Percentiles rank a stretch among this genome's conserved stretches.
Conservation (phyloP, 2,888 invertebrate species). For the Lordiphosa andalusiaca region DNA sequence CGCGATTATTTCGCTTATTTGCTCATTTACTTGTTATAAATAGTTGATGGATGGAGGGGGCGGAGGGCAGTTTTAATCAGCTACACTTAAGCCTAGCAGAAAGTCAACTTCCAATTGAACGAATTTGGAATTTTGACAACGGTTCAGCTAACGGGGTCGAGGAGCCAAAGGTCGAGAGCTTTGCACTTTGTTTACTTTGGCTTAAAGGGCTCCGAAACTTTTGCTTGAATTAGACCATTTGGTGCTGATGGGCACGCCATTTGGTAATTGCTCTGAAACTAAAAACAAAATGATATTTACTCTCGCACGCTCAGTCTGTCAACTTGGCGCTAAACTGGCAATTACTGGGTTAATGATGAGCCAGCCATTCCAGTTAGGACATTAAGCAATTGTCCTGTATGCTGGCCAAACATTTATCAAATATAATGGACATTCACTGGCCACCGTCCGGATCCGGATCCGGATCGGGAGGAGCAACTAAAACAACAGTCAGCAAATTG, state of each 20-base stretch:
- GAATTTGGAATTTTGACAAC: conserved; percentile 60
- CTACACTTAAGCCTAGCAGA: conserved; percentile 18
- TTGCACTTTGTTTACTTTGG: conserved; percentile 38
- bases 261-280: conserved; percentile 37
- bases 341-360: conserved; percentile 65
- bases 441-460: conserved; percentile 13
- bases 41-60: conserved; percentile 24
- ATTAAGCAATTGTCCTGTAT: conserved; percentile 47
- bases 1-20: conserved; percentile 40
- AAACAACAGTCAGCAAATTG: conserved; percentile 67
- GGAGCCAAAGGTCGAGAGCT: conserved; percentile 28
- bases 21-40: conserved; percentile 22
- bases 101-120: conserved; percentile 53
- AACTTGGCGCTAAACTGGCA: conserved; percentile 64
- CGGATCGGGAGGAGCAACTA: conserved; percentile 35
- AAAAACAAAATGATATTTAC: conserved; percentile 52
- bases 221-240: conserved; percentile 14
- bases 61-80: conserved; percentile 45
- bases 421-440: conserved; percentile 66
- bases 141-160: conserved; percentile 15
- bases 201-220: conserved; percentile 7
- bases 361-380: conserved; percentile 43
- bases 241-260: conserved; percentile 36
- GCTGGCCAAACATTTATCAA: conserved; percentile 58
- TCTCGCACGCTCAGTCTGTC: conserved; percentile 43